These are phyloP conservation scores for Tychaedon coryphoeus DNA, from an alignment of 2,113 vertebrate genomes.

Conservation along the genomic window DNA sequence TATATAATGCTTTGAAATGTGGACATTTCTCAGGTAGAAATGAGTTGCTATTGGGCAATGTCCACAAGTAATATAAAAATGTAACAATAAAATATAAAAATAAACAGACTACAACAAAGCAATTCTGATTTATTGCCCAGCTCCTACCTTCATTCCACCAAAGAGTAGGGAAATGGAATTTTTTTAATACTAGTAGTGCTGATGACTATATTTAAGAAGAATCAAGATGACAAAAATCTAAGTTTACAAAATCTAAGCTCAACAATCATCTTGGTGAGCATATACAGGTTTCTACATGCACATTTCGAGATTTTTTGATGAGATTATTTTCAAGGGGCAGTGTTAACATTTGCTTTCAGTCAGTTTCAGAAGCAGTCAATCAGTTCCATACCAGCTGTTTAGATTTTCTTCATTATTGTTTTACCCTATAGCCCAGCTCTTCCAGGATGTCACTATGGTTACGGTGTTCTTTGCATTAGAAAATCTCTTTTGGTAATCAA, in stretches of 20 bases:
- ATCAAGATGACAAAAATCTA: not conserved
- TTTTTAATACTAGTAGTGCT: not conserved
- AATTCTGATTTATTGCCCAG: not conserved
- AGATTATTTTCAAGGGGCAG: not conserved
- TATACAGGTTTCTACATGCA: fast-evolving
- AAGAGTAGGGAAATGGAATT: not conserved
- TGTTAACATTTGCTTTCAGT: not conserved
- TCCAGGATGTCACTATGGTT: not conserved
- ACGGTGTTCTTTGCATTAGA: constrained; percentile 29
- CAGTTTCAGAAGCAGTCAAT: not conserved
- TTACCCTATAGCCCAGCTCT: not conserved
- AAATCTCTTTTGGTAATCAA: constrained; percentile 53
- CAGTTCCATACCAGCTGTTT: not conserved
- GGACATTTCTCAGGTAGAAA: not conserved
- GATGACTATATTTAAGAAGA: not conserved
- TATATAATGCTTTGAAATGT: not conserved
- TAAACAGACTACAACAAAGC: not conserved
- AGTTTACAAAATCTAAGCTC: not conserved
- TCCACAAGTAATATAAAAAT: not conserved
- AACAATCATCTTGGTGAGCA: not conserved
- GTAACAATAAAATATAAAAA: not conserved
- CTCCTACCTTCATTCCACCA: fast-evolving
- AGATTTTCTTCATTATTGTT: constrained; percentile 14
- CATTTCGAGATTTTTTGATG: not conserved
- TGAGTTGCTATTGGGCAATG: not conserved